A percentile compares a stretch with the other conserved stretches of the same genome.
Evolutionary conservation across 2,113 vertebrate genomes (phyloP).

Genomic region (Melanerpes aurifrons): DNA sequence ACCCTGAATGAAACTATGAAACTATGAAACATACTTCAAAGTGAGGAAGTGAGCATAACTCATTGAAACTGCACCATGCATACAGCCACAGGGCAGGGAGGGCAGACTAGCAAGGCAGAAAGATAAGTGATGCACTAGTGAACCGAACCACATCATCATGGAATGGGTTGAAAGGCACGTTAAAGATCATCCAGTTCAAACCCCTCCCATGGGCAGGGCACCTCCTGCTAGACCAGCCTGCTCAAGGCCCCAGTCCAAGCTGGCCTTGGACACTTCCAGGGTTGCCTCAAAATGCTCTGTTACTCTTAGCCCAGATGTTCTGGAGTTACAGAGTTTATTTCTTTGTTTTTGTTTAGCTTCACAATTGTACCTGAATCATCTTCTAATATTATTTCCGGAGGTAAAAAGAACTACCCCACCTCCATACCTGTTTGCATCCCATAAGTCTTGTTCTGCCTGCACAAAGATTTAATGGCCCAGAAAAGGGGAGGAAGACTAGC

Average conservation of each 20-base stretch:
- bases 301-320: neutral
- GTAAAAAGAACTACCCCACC: constrained; percentile 58
- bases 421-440: constrained; percentile 51
- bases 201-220: too few species aligned
- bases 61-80: neutral
- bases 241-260: too few species aligned
- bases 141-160: neutral
- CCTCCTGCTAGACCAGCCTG: too few species aligned
- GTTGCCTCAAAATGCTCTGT: neutral
- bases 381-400: constrained; percentile 40
- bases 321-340: neutral
- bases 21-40: too few species aligned
- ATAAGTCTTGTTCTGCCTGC: constrained; percentile 62
- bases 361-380: neutral
- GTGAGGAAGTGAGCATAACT: neutral
- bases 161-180: too few species aligned
- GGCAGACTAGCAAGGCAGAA: neutral
- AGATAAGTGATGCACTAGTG: neutral
- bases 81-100: neutral
- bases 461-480: constrained; percentile 58
- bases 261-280: too few species aligned
- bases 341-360: neutral
- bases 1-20: too few species aligned
- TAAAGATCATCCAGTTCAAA: too few species aligned
- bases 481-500: constrained; percentile 60